Base-by-base conservation (phyloP, 2,113 vertebrate genomes). In the Ellobius talpinus region DNA sequence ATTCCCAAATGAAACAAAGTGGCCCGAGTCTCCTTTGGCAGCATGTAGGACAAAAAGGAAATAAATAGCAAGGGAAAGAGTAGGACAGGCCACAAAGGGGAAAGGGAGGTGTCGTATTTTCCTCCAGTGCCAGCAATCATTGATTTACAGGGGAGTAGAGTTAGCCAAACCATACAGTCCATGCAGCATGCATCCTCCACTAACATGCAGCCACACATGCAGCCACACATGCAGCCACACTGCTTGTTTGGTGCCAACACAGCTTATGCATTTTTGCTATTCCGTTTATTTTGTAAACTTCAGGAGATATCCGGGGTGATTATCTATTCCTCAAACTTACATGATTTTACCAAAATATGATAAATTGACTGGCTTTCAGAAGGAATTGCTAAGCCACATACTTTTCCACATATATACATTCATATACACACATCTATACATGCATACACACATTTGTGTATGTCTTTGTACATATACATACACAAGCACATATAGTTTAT, bases 261-360 rank as follows among this genome's bases (percentile, higher is more conserved):
- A 31, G 36, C 36, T 55, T 24, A 84, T 7, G 73, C 42, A 39
- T 33, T 65, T 86, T 78, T 90, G 50, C 45, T 90, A 21, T 74
- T 81, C 42, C 1, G 79, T 94, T 90, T 79, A 92, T 61, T 88
- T 78, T 70, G 29, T 1, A 89, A 77, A 95, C 91, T 77, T 74
- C 91, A 79, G 90, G 61, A 91, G 33, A 92, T 7, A n/a, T 16
- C 47, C 93, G 24, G 47, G 39, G 1, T 84, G 36, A 66, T 90
- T 66, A 50, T 61, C 78, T 50, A 58, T 31, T 86, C 96, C 68
- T 19, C 39, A 90, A 16, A 86, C 94, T 47, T 58, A 78, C 45
- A 45, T 16, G 39, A 61, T 89, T 84, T 87, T 82, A 52, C 13
- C 63, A 92, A 77, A 77, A 61, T n/a, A 72, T 6, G 17, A 82